These are phyloP conservation scores for Sylvilagus floridanus DNA, from an alignment of 2,797 vertebrate species.

Conservation along the genomic window DNA sequence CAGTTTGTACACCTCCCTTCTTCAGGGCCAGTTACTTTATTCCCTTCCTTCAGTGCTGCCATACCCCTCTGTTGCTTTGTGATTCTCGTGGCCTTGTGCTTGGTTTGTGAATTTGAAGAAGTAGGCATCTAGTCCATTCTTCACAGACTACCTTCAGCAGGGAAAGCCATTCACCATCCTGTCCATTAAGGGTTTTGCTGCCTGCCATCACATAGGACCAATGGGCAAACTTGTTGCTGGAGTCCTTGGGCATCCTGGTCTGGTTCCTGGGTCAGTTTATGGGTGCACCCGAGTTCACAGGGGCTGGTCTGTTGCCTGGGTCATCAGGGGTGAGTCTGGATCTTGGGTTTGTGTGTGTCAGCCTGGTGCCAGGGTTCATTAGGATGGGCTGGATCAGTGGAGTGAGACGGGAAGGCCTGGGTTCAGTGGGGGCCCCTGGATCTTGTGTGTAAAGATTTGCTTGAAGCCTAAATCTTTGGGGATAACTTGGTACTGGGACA, in stretches of 20 bases:
- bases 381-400: too few species aligned
- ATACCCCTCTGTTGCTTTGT: background rate
- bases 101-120: background rate
- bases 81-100: background rate
- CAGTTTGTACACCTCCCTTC: background rate
- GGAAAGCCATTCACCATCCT: background rate
- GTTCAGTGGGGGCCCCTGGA: background rate
- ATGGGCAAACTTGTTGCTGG: background rate
- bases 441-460: background rate
- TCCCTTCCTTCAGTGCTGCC: background rate
- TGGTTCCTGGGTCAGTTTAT: background rate
- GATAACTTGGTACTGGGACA: background rate
- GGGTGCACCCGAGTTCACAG: background rate
- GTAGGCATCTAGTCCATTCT: background rate
- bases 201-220: background rate
- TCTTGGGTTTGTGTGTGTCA: too few species aligned
- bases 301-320: background rate
- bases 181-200: background rate
- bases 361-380: too few species aligned
- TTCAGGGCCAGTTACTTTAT: background rate
- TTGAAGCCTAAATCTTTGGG: background rate
- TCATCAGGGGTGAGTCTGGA: background rate
- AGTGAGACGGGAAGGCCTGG: background rate
- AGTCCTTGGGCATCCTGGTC: background rate
- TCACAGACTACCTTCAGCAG: background rate